A percentile compares a stretch with the other conserved stretches of the same genome.
phyloP scores from a whole-genome alignment of 1,140 invertebrate species.

The Plodia interpunctella region DNA sequence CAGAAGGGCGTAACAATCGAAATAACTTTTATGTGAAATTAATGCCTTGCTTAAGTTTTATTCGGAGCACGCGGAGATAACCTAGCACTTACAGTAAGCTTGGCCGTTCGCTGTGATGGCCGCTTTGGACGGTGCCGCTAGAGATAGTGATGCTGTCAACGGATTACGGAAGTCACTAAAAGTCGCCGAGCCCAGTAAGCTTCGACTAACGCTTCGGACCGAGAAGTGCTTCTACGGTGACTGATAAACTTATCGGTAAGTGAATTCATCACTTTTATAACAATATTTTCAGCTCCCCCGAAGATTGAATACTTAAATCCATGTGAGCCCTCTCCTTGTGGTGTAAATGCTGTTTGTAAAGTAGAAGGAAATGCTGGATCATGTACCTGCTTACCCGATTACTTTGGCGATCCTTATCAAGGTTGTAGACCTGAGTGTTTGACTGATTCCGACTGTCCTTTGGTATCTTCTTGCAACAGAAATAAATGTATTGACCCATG shows the following conservation, averaged over 20 bases:
- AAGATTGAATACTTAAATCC: slow-evolving; percentile 77
- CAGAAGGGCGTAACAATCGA: slow-evolving; percentile 63
- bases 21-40: slow-evolving; percentile 68
- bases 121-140: slow-evolving; percentile 66
- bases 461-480: slow-evolving; percentile 85
- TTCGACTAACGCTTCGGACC: slow-evolving; percentile 75
- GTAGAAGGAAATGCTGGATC: slow-evolving; percentile 80
- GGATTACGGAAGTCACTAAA: slow-evolving; percentile 63
- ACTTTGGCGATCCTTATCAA: slow-evolving; percentile 88
- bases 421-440: slow-evolving; percentile 89
- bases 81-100: slow-evolving; percentile 76
- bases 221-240: slow-evolving; percentile 68
- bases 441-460: slow-evolving; percentile 86
- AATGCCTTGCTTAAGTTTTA: slow-evolving; percentile 69
- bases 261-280: slow-evolving; percentile 45
- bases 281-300: slow-evolving; percentile 65
- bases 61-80: slow-evolving; percentile 74
- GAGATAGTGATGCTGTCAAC: slow-evolving; percentile 54
- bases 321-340: slow-evolving; percentile 86
- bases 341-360: slow-evolving; percentile 84
- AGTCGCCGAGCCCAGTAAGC: slow-evolving; percentile 64
- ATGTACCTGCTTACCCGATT: slow-evolving; percentile 84
- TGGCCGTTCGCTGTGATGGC: slow-evolving; percentile 60
- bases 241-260: slow-evolving; percentile 54
- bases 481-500: slow-evolving; percentile 90